Conservation (phyloP, 2,888 invertebrate genomes). For the Archips crataeganus region DNA sequence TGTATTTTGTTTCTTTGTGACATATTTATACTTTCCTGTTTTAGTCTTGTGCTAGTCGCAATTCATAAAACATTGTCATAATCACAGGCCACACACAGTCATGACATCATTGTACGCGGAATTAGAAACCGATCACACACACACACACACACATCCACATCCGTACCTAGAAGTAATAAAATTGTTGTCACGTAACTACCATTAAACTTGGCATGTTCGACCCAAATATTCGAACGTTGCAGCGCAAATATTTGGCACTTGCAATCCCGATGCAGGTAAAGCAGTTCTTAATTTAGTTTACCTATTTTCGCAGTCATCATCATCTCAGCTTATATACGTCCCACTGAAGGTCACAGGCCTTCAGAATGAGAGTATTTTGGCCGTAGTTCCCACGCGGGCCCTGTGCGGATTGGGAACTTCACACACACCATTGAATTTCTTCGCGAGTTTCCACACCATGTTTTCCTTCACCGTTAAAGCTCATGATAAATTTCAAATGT, state of each 20-base stretch:
- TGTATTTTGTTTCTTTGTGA: too few species aligned
- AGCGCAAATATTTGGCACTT: slow-evolving; percentile 11
- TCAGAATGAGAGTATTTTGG: too few species aligned
- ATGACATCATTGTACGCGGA: slow-evolving; percentile 52
- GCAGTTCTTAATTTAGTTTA: slow-evolving; percentile 7
- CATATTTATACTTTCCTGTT: too few species aligned
- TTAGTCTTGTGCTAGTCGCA: background rate
- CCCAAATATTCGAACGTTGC: slow-evolving; percentile 19
- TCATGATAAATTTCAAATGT: too few species aligned
- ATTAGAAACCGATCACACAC: slow-evolving; percentile 49
- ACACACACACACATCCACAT: slow-evolving; percentile 14
- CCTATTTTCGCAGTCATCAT: background rate
- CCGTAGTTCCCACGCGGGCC: too few species aligned
- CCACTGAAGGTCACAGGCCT: too few species aligned
- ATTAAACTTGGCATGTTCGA: slow-evolving; percentile 49
- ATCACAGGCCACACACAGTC: slow-evolving; percentile 21
- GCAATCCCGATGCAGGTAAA: background rate
- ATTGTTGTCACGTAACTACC: slow-evolving; percentile 57
- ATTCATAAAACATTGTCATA: background rate
- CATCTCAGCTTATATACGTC: background rate
- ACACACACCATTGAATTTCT: too few species aligned
- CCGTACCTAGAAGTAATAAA: slow-evolving; percentile 18
- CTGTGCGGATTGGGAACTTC: too few species aligned
- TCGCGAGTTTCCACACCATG: too few species aligned
- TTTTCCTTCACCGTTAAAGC: too few species aligned